Evolutionary conservation across 1,140 invertebrate species (phyloP).

Genomic region (Ephestia elutella): DNA sequence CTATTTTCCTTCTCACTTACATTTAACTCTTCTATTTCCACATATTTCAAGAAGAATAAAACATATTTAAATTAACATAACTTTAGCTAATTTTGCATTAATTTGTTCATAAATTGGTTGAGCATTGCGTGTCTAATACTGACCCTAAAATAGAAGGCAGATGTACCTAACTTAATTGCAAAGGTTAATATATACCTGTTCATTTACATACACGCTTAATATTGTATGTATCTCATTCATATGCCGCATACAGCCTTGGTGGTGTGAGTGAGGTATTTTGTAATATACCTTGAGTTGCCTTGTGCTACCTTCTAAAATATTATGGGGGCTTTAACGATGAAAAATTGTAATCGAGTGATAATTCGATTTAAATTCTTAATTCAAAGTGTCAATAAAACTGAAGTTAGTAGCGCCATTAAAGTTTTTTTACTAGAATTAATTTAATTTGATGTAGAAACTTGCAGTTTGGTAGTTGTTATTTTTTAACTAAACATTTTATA

Average conservation of each 20-base stretch:
- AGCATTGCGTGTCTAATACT: constrained; percentile 3
- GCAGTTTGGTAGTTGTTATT: too few relatives aligned
- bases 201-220: constrained; percentile 17
- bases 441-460: too few relatives aligned
- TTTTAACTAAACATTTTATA: too few relatives aligned
- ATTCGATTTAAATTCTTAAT: too few relatives aligned
- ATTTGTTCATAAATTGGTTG: constrained; percentile 1
- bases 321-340: constrained; percentile 7
- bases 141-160: constrained; percentile 5
- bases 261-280: not conserved
- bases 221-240: constrained; percentile 18
- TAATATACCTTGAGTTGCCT: not conserved
- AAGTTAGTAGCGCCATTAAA: too few relatives aligned
- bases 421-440: too few relatives aligned
- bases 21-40: too few relatives aligned
- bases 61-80: not conserved
- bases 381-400: too few relatives aligned
- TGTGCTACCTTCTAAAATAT: constrained; percentile 16
- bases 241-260: constrained; percentile 10
- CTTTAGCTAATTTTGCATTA: not conserved
- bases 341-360: too few relatives aligned
- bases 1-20: too few relatives aligned
- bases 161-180: constrained; percentile 20
- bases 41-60: too few relatives aligned
- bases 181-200: constrained; percentile 20